Evolutionary conservation across 2,888 invertebrate genomes (phyloP).

Genomic region (Mayetiola destructor): DNA sequence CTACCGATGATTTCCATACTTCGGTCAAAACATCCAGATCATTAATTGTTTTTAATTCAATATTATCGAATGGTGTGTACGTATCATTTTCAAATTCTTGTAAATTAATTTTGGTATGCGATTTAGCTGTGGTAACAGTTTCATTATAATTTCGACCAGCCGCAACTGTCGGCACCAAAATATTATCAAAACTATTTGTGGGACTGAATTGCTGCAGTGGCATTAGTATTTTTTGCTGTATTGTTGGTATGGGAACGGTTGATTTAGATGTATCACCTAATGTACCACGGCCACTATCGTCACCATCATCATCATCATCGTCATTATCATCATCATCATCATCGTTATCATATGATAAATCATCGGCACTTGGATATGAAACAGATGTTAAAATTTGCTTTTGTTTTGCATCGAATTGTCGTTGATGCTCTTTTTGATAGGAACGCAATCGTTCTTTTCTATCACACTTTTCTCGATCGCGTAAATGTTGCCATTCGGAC

Average conservation of each 20-base stretch:
- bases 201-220: conserved; percentile 17
- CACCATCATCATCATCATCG: conserved; percentile 35
- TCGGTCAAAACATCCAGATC: conserved; percentile 82
- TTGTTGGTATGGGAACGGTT: neutral
- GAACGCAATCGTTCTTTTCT: conserved; percentile 45
- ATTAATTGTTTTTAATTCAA: conserved; percentile 82
- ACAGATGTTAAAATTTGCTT: conserved; percentile 44
- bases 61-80: conserved; percentile 85
- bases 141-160: conserved; percentile 14
- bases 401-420: conserved; percentile 40
- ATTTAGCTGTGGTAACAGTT: neutral
- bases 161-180: conserved; percentile 33
- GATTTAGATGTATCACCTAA: conserved; percentile 5
- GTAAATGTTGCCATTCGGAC: conserved; percentile 51
- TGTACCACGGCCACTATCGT: conserved; percentile 18
- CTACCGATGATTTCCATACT: conserved; percentile 41
- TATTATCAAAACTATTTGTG: conserved; percentile 29
- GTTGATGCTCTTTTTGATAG: conserved; percentile 42
- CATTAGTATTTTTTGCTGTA: neutral
- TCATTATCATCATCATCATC: conserved; percentile 23
- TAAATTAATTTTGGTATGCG: conserved; percentile 31
- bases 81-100: conserved; percentile 85
- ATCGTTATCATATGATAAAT: conserved; percentile 41
- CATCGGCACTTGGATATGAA: conserved; percentile 47
- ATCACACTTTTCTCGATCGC: conserved; percentile 46